Percentiles rank a stretch among this genome's conserved stretches.
These are phyloP conservation scores for Moxostoma hubbsi DNA, from an alignment of 2,797 vertebrate species.

Conservation along the genomic window DNA sequence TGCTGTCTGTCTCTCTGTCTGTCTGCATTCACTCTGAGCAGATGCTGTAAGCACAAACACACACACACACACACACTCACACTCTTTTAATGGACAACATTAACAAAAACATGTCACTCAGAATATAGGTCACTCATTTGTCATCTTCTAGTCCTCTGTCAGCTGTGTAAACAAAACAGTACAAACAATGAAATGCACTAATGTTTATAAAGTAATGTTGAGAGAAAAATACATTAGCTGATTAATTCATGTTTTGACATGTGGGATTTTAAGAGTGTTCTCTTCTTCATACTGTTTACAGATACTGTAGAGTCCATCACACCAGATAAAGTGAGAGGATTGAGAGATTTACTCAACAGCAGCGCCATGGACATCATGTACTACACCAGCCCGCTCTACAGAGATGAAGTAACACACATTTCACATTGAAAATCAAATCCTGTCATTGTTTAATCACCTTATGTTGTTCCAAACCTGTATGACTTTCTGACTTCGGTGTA, in stretches of 20 bases:
- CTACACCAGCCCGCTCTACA: slow-evolving; percentile 97
- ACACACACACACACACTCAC: not conserved
- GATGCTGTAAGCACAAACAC: not conserved
- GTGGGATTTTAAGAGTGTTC: not conserved
- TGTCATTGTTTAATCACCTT: not conserved
- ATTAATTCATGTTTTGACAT: not conserved
- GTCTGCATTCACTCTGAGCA: slow-evolving; percentile 4
- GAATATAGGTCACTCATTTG: not conserved
- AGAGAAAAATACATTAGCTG: not conserved
- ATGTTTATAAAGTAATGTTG: not conserved
- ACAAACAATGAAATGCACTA: not conserved
- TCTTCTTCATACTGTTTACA: slow-evolving; percentile 59
- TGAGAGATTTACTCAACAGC: slow-evolving; percentile 97
- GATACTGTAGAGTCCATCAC: slow-evolving; percentile 98
- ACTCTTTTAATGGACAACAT: not conserved
- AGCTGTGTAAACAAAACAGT: slow-evolving; percentile 13
- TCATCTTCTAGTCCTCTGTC: not conserved
- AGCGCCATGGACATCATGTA: slow-evolving; percentile 99
- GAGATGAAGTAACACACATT: slow-evolving; percentile 86
- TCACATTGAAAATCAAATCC: not conserved
- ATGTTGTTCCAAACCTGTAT: not conserved
- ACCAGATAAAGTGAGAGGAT: slow-evolving; percentile 94
- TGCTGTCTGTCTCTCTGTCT: not conserved
- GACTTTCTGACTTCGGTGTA: too few relatives aligned
- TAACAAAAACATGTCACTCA: not conserved